Evolutionary conservation across 2,797 vertebrate genomes (phyloP), one percentile per base, ranked within the genome.

Genomic region (Cyclura pinguis): DNA sequence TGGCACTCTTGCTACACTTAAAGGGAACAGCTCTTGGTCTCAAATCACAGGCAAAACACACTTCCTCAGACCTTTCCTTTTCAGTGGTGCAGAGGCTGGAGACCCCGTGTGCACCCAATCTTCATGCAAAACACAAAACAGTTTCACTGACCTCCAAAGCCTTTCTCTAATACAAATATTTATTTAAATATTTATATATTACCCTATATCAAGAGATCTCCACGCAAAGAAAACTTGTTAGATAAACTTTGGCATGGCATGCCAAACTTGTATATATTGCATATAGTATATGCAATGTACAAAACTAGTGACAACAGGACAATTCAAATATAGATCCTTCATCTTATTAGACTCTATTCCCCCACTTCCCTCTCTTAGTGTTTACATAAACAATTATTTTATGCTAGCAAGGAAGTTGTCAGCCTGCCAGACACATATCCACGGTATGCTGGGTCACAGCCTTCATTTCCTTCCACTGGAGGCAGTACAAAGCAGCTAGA

Each of bases 271-370:
- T 4, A 47, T 47, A 47, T 47, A 47, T 47, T 4, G 4, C 42
- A 47, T 47, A 47, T 47, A 47, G 42, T 42, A 42, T 42, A 42
- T 42, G 42, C 42, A 42, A 42, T 42, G 42, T 42, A 42, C 42
- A 42, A 1, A 87, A 32, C 86, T 47, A 59, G 27, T 72, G 87
- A 50, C 32, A 94, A 81, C 72, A 92, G 42, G 13, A 88, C 73
- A 74, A 87, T 85, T 52, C 89, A 47, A 86, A 89, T 73, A 55
- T 55, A 92, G 86, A 93, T 93, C 27, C 20, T 85, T 77, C 55
- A 64, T 86, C 57, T 83, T 76, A 1, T 0, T 69, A 82, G 86
- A 91, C 91, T 92, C 85, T 12, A 90, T 27, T 50, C 10, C 0
- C 0, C 24, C 67, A 24, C 91, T 91, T 87, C 67, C 14, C 88